Base-by-base conservation (phyloP, 2,888 invertebrate genomes). In the Pristionchus entomophagus region DNA sequence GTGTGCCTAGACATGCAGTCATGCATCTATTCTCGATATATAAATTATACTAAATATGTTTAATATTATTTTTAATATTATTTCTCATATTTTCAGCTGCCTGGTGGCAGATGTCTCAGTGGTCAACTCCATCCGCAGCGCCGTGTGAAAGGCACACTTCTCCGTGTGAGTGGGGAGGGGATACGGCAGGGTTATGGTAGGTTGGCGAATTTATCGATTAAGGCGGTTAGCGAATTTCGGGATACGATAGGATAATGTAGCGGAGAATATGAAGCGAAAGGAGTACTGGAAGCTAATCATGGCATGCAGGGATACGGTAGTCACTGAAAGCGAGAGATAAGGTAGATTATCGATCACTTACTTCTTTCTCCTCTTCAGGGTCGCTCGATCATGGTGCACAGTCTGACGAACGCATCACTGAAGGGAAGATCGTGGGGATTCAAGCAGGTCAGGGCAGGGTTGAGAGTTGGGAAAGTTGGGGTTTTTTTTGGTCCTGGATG, bases 41-140 rank as follows among this genome's bases (percentile, higher is more conserved):
- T n/a, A n/a, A n/a, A n/a, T n/a, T n/a, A n/a, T n/a, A n/a, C n/a
- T n/a, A n/a, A n/a, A n/a, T n/a, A n/a, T n/a, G n/a, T n/a, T n/a
- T n/a, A n/a, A n/a, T n/a, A n/a, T n/a, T n/a, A n/a, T n/a, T n/a
- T n/a, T n/a, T n/a, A n/a, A n/a, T n/a, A n/a, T n/a, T n/a, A n/a
- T n/a, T n/a, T n/a, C n/a, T n/a, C n/a, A n/a, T n/a, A n/a, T n/a
- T n/a, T n/a, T n/a, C n/a, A n/a, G 65, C 87, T 93, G n/a, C 87
- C 89, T 0, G 92, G 92, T 14, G 93, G 93, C 10, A 85, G 86
- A 8, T 90, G 91, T 12, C 87, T 91, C 45, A 90, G 89, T 29
- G 86, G 88, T 0, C 35, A 88, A n/a, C 85, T 87, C 6, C 88
- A 88, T 78, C 89, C 89, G 56, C 88, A 89, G 89, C 84, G 73